Percentiles rank a stretch among this genome's conserved stretches.
These are phyloP conservation scores for Sarcophaga variegata DNA, from an alignment of 2,888 invertebrate species.

Conservation along the genomic window DNA sequence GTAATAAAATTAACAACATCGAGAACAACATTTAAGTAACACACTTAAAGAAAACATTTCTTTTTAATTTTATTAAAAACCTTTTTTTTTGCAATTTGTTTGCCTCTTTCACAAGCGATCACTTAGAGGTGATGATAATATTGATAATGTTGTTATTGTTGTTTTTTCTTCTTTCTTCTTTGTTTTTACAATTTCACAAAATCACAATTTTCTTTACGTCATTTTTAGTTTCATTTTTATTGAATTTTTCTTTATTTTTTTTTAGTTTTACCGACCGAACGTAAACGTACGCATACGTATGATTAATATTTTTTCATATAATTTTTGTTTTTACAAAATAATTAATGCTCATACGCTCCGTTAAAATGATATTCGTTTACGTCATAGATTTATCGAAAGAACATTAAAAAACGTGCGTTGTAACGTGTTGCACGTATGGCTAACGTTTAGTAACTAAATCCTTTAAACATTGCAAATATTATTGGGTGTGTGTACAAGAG, in stretches of 20 bases:
- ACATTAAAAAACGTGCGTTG: constrained; percentile 49
- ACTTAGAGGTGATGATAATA: background rate
- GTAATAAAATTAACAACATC: constrained; percentile 22
- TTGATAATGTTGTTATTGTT: background rate
- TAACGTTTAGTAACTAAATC: constrained; percentile 78
- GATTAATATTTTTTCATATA: background rate
- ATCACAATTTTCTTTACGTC: background rate
- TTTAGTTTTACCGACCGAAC: background rate
- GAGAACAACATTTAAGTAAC: constrained; percentile 43
- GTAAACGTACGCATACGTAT: background rate
- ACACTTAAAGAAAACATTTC: background rate
- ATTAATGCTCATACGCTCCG: constrained; percentile 59
- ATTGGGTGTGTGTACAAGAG: constrained; percentile 27
- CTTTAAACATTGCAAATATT: constrained; percentile 55
- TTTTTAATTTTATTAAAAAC: background rate
- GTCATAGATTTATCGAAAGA: background rate
- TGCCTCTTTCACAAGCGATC: background rate
- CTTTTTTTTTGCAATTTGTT: background rate
- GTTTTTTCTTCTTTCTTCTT: background rate
- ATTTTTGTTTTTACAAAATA: background rate
- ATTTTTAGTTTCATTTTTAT: background rate
- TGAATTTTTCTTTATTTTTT: background rate
- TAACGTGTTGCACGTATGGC: constrained; percentile 78
- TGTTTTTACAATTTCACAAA: no score
- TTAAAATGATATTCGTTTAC: constrained; percentile 14